A percentile compares a stretch with the other conserved stretches of the same genome.
Conservation (phyloP, 2,113 vertebrate genomes). For the Albula glossodonta region DNA sequence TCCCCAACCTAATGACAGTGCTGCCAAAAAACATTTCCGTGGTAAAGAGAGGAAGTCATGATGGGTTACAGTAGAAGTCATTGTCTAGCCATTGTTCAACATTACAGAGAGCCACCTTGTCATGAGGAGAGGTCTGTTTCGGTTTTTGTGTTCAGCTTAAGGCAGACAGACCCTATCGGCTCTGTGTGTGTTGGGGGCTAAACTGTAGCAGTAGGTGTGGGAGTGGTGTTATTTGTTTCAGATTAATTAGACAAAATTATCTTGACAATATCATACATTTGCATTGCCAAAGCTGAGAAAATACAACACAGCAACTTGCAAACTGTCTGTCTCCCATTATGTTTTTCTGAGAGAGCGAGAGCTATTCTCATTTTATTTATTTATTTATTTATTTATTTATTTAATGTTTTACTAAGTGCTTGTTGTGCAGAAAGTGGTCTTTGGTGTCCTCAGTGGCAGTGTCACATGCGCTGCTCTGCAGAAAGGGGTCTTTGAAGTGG, state of each 20-base stretch:
- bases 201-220: neutral
- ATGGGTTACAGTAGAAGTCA: neutral
- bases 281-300: too few relatives aligned
- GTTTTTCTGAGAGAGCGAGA: too few relatives aligned
- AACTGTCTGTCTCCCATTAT: too few relatives aligned
- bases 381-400: too few relatives aligned
- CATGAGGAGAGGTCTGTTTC: neutral
- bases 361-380: too few relatives aligned
- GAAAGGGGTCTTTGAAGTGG: neutral
- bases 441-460: neutral
- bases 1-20: neutral
- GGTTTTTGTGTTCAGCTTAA: neutral
- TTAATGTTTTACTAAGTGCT: too few relatives aligned
- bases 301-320: too few relatives aligned
- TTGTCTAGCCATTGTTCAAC: neutral
- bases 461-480: neutral
- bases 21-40: neutral
- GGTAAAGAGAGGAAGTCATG: neutral
- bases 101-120: neutral
- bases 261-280: too few relatives aligned
- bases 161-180: neutral
- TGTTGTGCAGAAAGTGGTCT: neutral
- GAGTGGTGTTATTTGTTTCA: neutral
- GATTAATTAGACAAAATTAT: too few relatives aligned
- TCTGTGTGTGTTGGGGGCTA: neutral